These are phyloP conservation scores for Xanthia icteritia DNA, from an alignment of 2,888 invertebrate genomes.

Conservation along the genomic window DNA sequence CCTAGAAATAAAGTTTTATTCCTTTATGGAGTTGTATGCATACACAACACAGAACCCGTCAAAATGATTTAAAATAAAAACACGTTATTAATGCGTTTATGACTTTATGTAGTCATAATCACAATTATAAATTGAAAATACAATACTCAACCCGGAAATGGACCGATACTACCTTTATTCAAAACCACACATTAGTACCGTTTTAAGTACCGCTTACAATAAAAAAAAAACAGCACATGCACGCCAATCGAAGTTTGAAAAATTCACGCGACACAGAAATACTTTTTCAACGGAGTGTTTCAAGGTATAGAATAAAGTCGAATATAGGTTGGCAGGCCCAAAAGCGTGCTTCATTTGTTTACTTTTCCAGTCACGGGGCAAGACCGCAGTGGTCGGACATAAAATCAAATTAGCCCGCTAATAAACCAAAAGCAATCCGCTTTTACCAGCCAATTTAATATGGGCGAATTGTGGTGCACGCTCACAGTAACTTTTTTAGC, in stretches of 20 bases:
- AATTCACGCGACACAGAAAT: conserved; percentile 37
- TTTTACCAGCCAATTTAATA: conserved; percentile 79
- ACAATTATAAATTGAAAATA: neutral
- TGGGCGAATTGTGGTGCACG: conserved; percentile 70
- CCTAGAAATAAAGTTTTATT: neutral
- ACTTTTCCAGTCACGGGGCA: conserved; percentile 82
- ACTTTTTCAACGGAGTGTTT: conserved; percentile 10
- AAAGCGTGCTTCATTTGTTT: conserved; percentile 76
- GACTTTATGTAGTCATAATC: neutral
- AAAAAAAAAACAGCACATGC: conserved; percentile 31
- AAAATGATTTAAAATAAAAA: neutral
- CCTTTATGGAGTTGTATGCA: neutral
- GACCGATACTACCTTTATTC: neutral
- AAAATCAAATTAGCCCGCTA: conserved; percentile 87
- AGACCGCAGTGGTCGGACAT: conserved; percentile 79
- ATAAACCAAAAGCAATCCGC: conserved; percentile 86
- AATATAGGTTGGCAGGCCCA: conserved; percentile 43
- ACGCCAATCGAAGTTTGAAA: conserved; percentile 55
- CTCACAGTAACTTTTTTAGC: conserved; percentile 63
- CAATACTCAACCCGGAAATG: neutral
- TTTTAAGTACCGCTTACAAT: conserved; percentile 23
- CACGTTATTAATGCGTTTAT: neutral
- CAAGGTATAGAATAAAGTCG: conserved; percentile 46
- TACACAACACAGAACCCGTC: neutral
- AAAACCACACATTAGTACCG: conserved; percentile 44